Base-by-base conservation (phyloP, 2,797 vertebrate species). In the Xiphophorus birchmanni region DNA sequence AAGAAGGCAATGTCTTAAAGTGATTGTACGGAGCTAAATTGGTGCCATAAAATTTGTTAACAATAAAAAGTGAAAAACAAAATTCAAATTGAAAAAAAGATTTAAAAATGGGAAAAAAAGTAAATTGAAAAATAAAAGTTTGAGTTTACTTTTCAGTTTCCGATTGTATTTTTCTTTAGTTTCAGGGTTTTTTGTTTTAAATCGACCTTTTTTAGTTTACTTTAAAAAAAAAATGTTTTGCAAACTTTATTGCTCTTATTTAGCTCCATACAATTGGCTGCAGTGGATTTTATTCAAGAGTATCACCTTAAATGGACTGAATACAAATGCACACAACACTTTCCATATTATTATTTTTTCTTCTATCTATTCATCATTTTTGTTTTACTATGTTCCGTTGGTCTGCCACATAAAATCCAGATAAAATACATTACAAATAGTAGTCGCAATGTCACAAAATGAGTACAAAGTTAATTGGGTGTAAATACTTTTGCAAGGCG, bases 351-450 rank as follows among this genome's bases (percentile, higher is more conserved):
- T 2, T 10, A 21, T 67, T 37, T 37, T 37, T 37, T 37, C 0
- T 37, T 37, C 0, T 37, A 67, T 18, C 37, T 4, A 21, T 23
- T 21, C 37, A 15, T 44, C 12, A 15, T 42, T 71, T n/a, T 71
- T 65, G 18, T 40, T 44, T 12, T 26, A 26, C 67, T 26, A 2
- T 5, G 11, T 44, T 44, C 11, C n/a, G 23, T 71, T 26, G 42
- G 69, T 72, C 69, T 72, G n/a, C 26, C 42, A 72, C 42, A 72
- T 72, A n/a, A 72, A 71, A 71, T 13, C 67, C 40, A 71, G 40
- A 42, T 71, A 13, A 13, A 71, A 44, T 13, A n/a, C 23, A 71
- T n/a, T 6, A 13, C 23, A 45, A n/a, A 44, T 45, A n/a, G 23
- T 72, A 13, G 26, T 40, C 10, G 11, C 21, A 69, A 40, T 40